These are phyloP conservation scores for Hoplodrina blanda DNA, from an alignment of 2,888 invertebrate species.

Conservation along the genomic window DNA sequence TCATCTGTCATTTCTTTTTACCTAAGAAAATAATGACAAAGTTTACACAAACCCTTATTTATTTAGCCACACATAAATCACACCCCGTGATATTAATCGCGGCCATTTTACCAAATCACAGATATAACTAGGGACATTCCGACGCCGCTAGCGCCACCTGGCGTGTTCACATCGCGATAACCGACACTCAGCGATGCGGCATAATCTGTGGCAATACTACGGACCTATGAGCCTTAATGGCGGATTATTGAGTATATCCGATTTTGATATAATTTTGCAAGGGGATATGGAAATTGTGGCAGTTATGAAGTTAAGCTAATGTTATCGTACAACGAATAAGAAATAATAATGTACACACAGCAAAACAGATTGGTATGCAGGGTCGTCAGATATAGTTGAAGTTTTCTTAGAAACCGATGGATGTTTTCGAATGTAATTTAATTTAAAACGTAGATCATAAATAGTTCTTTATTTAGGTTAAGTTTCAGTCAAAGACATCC, in stretches of 20 bases:
- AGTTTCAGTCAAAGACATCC: too few species aligned
- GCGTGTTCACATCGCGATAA: constrained; percentile 46
- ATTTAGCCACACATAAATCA: constrained; percentile 16
- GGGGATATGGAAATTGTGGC: constrained; percentile 1
- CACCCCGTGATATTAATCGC: constrained; percentile 14
- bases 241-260: constrained; percentile 18
- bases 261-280: constrained; percentile 5
- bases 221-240: constrained; percentile 8
- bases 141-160: constrained; percentile 40
- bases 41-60: background rate
- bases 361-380: too few species aligned
- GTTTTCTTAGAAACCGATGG: too few species aligned
- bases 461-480: too few species aligned
- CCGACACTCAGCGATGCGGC: constrained; percentile 33
- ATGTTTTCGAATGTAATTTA: too few species aligned
- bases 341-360: too few species aligned
- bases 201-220: constrained; percentile 45
- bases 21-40: background rate
- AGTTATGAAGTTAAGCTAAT: background rate
- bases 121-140: constrained; percentile 13
- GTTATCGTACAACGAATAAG: too few species aligned
- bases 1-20: too few species aligned
- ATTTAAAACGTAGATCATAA: too few species aligned
- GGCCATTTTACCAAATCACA: constrained; percentile 40
- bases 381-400: too few species aligned